Percentiles rank a stretch among this genome's conserved stretches.
phyloP scores from a whole-genome alignment of 2,113 vertebrate genomes.

The Cyanocitta stelleri region DNA sequence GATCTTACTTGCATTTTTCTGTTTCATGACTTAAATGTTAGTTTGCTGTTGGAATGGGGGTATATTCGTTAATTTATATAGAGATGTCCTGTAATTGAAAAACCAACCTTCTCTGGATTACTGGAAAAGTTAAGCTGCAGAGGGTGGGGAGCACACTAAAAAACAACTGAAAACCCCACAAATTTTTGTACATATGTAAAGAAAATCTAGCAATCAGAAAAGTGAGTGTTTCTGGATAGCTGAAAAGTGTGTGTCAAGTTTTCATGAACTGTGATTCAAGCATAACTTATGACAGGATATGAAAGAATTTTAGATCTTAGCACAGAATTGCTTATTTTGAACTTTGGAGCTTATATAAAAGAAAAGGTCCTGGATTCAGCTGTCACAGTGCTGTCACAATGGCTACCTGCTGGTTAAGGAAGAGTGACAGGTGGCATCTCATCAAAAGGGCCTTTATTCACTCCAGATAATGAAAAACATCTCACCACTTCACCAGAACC shows the following conservation, averaged over 20 bases:
- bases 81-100: neutral
- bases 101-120: neutral
- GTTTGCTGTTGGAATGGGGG: neutral
- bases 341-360: neutral
- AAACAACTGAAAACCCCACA: neutral
- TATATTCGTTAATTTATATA: neutral
- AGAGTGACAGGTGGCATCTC: neutral
- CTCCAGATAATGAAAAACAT: neutral
- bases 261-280: neutral
- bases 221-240: neutral
- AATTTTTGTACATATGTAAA: neutral
- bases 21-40: neutral
- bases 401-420: neutral
- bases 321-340: neutral
- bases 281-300: neutral
- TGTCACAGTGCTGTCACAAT: neutral
- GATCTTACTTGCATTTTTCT: neutral
- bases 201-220: neutral
- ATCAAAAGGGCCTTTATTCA: neutral
- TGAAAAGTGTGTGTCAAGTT: neutral
- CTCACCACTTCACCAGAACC: neutral
- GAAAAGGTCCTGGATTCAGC: neutral
- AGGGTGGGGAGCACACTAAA: neutral
- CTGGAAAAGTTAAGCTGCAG: neutral
- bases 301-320: neutral